Conservation (phyloP, 53 echinoderm and acorn worm species). For the Apostichopus leukothele region DNA sequence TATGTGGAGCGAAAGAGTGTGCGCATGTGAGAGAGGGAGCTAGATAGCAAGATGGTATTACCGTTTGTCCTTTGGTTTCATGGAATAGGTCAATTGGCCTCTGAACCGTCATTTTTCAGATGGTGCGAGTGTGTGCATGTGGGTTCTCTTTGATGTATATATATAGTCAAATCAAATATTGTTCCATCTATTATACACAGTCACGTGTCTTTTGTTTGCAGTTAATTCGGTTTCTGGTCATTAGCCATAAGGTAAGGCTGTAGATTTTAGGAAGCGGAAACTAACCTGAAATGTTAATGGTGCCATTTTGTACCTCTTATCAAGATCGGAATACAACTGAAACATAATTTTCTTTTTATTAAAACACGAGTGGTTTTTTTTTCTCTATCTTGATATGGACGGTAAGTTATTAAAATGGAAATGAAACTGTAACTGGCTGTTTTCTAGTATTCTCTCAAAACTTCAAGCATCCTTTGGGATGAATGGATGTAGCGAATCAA, state of each 20-base stretch:
- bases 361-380: background rate
- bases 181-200: background rate
- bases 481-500: background rate
- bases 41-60: too few species aligned
- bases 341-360: background rate
- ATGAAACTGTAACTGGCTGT: background rate
- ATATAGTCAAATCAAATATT: background rate
- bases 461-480: background rate
- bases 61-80: too few species aligned
- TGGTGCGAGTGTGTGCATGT: background rate
- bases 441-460: background rate
- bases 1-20: too few species aligned
- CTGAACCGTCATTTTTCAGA: too few species aligned
- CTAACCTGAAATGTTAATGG: background rate
- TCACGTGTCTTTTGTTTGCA: background rate
- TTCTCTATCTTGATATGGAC: background rate
- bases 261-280: background rate
- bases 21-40: too few species aligned
- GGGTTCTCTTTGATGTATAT: too few species aligned
- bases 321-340: background rate
- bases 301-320: background rate
- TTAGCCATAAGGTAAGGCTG: background rate
- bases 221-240: background rate
- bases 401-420: background rate
- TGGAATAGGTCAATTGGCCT: too few species aligned